A percentile compares a stretch with the other conserved stretches of the same genome.
Conservation (phyloP, 1,140 invertebrate genomes). For the Aricia agestis region DNA sequence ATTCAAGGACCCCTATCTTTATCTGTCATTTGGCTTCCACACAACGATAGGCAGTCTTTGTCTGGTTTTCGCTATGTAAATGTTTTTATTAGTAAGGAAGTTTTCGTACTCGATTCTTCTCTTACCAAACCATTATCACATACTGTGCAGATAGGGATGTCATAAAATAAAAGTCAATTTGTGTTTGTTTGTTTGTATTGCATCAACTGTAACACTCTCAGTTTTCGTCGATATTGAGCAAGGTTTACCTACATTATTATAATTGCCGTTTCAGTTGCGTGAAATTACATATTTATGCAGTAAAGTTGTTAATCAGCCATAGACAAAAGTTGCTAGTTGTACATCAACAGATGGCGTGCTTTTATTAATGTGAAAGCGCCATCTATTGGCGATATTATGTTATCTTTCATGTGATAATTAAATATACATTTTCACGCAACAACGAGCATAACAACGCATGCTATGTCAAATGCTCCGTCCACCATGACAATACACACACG, state of each 20-base stretch:
- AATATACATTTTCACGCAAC: conserved; percentile 48
- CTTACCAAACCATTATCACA: no score
- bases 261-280: conserved; percentile 49
- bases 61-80: no score
- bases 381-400: background rate
- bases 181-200: conserved; percentile 73
- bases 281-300: conserved; percentile 45
- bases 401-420: background rate
- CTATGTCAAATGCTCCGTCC: conserved; percentile 69
- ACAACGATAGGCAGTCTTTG: no score
- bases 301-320: background rate
- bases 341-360: background rate
- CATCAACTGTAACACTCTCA: conserved; percentile 75
- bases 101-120: no score
- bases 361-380: background rate
- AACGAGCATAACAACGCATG: conserved; percentile 71
- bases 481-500: conserved; percentile 68
- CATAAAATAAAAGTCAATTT: conserved; percentile 64
- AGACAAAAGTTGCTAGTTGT: background rate
- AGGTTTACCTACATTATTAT: conserved; percentile 75
- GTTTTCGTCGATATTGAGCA: conserved; percentile 74
- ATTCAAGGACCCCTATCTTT: no score
- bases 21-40: no score
- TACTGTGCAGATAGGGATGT: background rate
- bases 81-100: no score